Conservation (phyloP, 2,113 vertebrate species). For the Oreamnos americanus region DNA sequence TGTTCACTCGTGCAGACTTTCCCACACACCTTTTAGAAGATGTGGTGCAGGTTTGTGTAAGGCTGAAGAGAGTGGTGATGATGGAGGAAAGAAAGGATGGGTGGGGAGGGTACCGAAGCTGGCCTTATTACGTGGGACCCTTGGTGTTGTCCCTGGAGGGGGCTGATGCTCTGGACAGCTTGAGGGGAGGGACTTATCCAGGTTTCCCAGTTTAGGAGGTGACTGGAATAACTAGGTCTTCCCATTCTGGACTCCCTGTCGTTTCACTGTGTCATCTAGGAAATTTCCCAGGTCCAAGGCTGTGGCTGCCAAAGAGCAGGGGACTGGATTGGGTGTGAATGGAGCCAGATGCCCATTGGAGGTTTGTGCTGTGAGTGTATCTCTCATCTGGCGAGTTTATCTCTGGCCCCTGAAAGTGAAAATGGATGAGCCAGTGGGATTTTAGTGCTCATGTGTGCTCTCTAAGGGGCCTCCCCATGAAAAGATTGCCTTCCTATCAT, state of each 20-base stretch:
- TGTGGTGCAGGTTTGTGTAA: fast-evolving
- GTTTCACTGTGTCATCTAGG: background rate
- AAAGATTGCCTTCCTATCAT: background rate
- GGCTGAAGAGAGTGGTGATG: background rate
- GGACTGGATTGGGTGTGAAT: background rate
- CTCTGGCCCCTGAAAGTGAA: background rate
- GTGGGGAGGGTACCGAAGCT: fast-evolving
- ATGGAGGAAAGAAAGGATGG: background rate
- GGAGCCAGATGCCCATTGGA: too few species aligned
- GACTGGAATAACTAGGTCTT: background rate
- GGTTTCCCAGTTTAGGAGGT: background rate
- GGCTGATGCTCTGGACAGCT: background rate
- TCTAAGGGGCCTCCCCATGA: fast-evolving
- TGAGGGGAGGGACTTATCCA: background rate
- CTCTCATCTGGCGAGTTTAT: background rate
- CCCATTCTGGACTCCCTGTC: background rate
- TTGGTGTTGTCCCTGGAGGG: too few species aligned
- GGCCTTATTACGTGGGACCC: background rate
- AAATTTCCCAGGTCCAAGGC: background rate
- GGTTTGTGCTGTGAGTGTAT: fast-evolving
- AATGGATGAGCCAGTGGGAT: background rate
- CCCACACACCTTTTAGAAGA: too few species aligned
- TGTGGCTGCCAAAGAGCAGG: background rate
- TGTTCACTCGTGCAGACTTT: background rate
- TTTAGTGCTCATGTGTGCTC: background rate